Conservation (phyloP, 2,888 invertebrate species). For the Hedya salicella region DNA sequence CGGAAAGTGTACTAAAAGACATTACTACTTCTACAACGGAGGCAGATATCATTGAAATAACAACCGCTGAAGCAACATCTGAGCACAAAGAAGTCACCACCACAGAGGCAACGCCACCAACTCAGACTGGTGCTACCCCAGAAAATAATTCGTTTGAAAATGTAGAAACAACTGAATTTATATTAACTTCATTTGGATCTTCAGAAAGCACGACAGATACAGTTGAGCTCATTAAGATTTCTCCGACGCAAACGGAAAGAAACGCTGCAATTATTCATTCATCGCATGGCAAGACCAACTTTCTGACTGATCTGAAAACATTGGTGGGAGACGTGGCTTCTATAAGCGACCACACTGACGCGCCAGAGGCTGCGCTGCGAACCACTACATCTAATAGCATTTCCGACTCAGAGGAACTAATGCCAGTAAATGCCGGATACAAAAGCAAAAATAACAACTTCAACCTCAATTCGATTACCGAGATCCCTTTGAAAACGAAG, state of each 20-base stretch:
- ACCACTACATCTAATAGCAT: conserved; percentile 57
- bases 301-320: conserved; percentile 72
- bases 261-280: conserved; percentile 67
- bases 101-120: conserved; percentile 51
- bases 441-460: conserved; percentile 79
- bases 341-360: conserved; percentile 72
- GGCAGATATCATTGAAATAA: conserved; percentile 49
- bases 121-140: conserved; percentile 46
- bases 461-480: conserved; percentile 77
- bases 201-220: conserved; percentile 71
- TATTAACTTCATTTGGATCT: conserved; percentile 67
- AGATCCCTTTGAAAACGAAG: conserved; percentile 71
- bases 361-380: conserved; percentile 50
- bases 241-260: conserved; percentile 59
- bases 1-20: conserved; percentile 63
- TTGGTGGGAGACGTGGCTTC: conserved; percentile 79
- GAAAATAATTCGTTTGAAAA: conserved; percentile 65
- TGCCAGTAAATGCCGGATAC: conserved; percentile 76
- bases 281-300: conserved; percentile 60
- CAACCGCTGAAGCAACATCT: conserved; percentile 55
- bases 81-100: conserved; percentile 63
- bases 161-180: conserved; percentile 74
- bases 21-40: conserved; percentile 58
- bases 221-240: conserved; percentile 73
- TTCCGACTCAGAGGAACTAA: conserved; percentile 76